phyloP scores from a whole-genome alignment of 2,113 vertebrate genomes.

The Rhynchopsitta pachyrhyncha region DNA sequence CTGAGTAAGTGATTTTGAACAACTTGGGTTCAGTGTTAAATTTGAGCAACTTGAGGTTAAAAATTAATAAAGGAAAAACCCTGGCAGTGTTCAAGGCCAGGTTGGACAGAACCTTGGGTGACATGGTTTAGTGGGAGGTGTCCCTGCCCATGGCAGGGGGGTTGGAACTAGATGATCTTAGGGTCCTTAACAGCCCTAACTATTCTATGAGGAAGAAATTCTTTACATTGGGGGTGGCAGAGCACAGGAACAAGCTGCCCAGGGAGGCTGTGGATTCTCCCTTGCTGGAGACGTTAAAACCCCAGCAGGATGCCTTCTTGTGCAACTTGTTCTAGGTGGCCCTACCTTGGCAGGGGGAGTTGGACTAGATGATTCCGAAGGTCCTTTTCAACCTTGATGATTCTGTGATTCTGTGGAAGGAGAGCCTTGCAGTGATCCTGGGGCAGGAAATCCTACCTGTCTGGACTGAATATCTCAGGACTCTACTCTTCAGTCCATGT shows the following conservation, averaged over 20 bases:
- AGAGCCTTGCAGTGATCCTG: background rate
- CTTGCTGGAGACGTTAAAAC: background rate
- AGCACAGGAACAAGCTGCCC: background rate
- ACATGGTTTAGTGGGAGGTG: too few species aligned
- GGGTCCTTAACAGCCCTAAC: too few species aligned
- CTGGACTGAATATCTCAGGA: background rate
- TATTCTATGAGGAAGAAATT: background rate
- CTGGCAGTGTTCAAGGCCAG: too few species aligned
- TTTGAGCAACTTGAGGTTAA: too few species aligned
- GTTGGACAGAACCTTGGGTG: too few species aligned
- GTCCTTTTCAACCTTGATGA: background rate
- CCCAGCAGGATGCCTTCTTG: background rate
- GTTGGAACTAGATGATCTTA: too few species aligned
- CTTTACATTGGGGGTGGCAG: background rate
- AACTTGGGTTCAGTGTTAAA: too few species aligned
- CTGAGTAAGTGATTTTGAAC: too few species aligned
- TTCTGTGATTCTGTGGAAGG: background rate
- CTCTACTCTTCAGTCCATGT: background rate
- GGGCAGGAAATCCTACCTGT: background rate
- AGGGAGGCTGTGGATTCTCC: background rate
- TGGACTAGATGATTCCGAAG: background rate
- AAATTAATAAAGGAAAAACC: too few species aligned
- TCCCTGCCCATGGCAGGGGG: too few species aligned
- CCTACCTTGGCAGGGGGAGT: background rate
- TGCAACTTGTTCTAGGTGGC: background rate